Percentiles rank a stretch among this genome's conserved stretches.
These are phyloP conservation scores for Aegithalos caudatus DNA, from an alignment of 2,113 vertebrate species.

Conservation along the genomic window DNA sequence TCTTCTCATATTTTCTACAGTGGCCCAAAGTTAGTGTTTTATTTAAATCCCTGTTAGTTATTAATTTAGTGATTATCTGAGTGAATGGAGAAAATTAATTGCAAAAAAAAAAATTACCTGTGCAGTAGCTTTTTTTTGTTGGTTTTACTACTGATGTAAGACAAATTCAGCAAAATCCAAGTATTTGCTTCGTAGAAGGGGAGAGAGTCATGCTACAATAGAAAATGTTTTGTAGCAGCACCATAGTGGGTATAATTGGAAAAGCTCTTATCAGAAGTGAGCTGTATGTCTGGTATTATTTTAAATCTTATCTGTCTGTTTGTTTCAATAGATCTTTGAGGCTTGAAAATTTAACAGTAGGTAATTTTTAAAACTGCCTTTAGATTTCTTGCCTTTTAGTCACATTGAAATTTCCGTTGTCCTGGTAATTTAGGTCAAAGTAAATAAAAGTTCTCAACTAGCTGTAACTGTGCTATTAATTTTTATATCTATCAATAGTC, in stretches of 20 bases:
- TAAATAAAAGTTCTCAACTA: neutral
- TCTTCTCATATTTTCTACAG: neutral
- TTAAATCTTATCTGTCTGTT: neutral
- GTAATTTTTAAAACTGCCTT: neutral
- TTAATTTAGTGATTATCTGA: neutral
- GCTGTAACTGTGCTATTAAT: neutral
- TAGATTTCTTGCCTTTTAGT: constrained; percentile 15
- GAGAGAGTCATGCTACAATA: neutral
- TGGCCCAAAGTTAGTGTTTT: neutral
- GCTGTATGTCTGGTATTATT: neutral
- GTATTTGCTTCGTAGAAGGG: neutral
- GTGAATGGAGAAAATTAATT: neutral
- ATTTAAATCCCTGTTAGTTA: neutral
- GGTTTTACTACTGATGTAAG: neutral
- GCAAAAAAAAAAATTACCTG: neutral
- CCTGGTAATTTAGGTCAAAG: neutral
- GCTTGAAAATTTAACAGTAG: neutral
- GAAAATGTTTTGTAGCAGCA: neutral
- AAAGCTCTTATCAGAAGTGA: neutral
- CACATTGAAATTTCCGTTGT: neutral
- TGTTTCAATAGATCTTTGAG: neutral
- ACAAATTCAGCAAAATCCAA: neutral
- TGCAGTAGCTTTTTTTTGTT: neutral
- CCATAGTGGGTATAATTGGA: neutral
- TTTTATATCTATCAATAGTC: neutral